Evolutionary conservation across 1,140 invertebrate genomes (phyloP), one percentile per base, ranked within the genome.

Genomic region (Heliconius eleuchia): DNA sequence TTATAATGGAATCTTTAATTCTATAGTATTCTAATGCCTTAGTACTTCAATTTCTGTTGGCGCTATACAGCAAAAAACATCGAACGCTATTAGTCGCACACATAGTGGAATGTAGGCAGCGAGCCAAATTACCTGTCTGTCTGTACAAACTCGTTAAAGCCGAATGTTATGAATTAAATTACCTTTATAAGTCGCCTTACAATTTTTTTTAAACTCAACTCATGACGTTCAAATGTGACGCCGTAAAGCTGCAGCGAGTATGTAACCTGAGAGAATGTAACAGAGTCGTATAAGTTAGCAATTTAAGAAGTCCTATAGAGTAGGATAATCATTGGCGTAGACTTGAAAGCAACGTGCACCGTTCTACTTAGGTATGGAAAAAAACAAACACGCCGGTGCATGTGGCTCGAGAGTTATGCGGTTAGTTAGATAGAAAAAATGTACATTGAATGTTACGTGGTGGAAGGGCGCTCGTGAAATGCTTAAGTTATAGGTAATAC

Each of bases 41-140:
- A 85, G 84, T 87, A 88, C 83, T 85, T 88, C 84, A 89, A 87
- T 85, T 87, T 88, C 88, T 89, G 84, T 77, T 80, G 81, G 80
- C 78, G 81, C 84, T 84, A 83, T 78, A 83, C 83, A 84, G 84
- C 82, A 86, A 88, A 89, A 89, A 86, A 85, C 46, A 55, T 27
- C 39, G 39, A 34, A 77, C 34, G 83, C 84, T 85, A 87, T 88
- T 85, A 86, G 86, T 80, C 77, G 82, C 81, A 83, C 86, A 87
- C 86, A 86, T 85, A 82, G 78, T 76, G 86, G 88, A 89, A 90
- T 91, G 86, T 89, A 86, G 89, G 90, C 89, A 88, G 2, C 82
- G 71, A 74, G 87, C 90, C 90, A 91, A 89, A 88, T 88, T 87
- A 89, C 89, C 84, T 87, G 85, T 83, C 81, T 66, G 80, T 74